A percentile compares a stretch with the other conserved stretches of the same genome.
These are phyloP conservation scores for Drosophila sp. DNA, from an alignment of 1,140 invertebrate species.

Conservation along the genomic window DNA sequence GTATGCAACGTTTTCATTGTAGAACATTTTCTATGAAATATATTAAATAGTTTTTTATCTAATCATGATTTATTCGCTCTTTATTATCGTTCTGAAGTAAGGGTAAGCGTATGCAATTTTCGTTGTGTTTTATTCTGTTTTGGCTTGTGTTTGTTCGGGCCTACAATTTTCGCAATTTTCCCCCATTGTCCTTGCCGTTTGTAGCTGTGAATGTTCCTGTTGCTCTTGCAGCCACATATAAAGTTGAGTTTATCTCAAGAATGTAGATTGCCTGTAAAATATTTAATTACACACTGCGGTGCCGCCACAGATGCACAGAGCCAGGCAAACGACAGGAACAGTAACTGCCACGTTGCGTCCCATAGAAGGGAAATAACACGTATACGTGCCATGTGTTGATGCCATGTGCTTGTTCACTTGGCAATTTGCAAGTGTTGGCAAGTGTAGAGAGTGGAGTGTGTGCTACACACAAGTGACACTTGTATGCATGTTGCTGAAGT, in stretches of 20 bases:
- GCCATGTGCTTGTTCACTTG: constrained; percentile 59
- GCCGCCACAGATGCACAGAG: constrained; percentile 48
- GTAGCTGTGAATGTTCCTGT: constrained; percentile 27
- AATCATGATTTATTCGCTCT: neutral
- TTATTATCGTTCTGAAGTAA: too few relatives aligned
- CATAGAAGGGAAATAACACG: constrained; percentile 35
- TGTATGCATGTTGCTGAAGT: constrained; percentile 63
- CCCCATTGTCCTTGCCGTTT: constrained; percentile 51
- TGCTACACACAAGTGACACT: constrained; percentile 80
- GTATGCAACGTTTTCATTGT: neutral
- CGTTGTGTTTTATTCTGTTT: constrained; percentile 39
- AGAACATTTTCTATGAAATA: too few relatives aligned
- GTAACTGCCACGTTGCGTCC: constrained; percentile 6
- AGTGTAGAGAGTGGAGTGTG: constrained; percentile 67
- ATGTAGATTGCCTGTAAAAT: constrained; percentile 84
- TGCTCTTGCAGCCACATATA: constrained; percentile 44
- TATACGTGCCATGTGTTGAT: constrained; percentile 49
- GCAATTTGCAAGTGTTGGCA: constrained; percentile 78
- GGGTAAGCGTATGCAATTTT: constrained; percentile 49
- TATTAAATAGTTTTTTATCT: too few relatives aligned
- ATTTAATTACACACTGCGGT: constrained; percentile 82
- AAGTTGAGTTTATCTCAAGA: constrained; percentile 82
- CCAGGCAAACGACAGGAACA: constrained; percentile 28
- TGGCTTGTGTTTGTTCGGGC: constrained; percentile 48
- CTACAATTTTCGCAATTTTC: constrained; percentile 29